Evolutionary conservation across 2,113 vertebrate genomes (phyloP).

Genomic region (Caranx melampygus): DNA sequence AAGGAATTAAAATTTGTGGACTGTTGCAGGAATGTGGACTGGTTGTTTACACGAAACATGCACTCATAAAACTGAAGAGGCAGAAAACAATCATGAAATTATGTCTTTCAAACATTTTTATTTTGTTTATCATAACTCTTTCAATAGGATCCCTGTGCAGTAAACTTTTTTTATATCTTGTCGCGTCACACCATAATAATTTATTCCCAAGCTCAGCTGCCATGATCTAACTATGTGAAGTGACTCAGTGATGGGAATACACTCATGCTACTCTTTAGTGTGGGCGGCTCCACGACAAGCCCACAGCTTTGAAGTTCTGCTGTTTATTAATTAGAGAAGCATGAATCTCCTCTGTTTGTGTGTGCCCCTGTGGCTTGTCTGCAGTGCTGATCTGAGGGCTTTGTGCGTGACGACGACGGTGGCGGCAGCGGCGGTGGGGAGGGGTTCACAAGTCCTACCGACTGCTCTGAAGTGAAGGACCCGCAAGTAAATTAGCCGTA

Average conservation of each 20-base stretch:
- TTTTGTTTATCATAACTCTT: slow-evolving; percentile 1
- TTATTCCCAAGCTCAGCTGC: slow-evolving; percentile 43
- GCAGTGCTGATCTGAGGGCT: slow-evolving; percentile 50
- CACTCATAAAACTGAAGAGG: neutral
- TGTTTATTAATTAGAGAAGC: slow-evolving; percentile 80
- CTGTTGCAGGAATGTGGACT: neutral
- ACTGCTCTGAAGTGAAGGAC: slow-evolving; percentile 57
- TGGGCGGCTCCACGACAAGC: slow-evolving; percentile 60
- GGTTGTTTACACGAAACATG: slow-evolving; percentile 7
- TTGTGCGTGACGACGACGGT: slow-evolving; percentile 39
- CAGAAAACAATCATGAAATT: neutral
- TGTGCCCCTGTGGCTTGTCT: slow-evolving; percentile 52
- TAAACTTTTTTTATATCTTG: neutral
- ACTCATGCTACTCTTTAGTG: slow-evolving; percentile 54
- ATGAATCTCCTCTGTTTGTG: slow-evolving; percentile 59
- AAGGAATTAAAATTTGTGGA: neutral
- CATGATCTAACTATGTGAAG: slow-evolving; percentile 49
- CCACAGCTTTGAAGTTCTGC: slow-evolving; percentile 70
- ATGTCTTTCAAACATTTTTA: neutral
- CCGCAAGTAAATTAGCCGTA: slow-evolving; percentile 64
- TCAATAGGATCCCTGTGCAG: slow-evolving; percentile 13
- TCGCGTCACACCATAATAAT: slow-evolving; percentile 34
- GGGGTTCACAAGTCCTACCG: slow-evolving; percentile 54
- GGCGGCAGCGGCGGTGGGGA: neutral
- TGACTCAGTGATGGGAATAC: slow-evolving; percentile 52